Evolutionary conservation across 1,140 invertebrate genomes (phyloP).

Genomic region (Monomorium pharaonis): DNA sequence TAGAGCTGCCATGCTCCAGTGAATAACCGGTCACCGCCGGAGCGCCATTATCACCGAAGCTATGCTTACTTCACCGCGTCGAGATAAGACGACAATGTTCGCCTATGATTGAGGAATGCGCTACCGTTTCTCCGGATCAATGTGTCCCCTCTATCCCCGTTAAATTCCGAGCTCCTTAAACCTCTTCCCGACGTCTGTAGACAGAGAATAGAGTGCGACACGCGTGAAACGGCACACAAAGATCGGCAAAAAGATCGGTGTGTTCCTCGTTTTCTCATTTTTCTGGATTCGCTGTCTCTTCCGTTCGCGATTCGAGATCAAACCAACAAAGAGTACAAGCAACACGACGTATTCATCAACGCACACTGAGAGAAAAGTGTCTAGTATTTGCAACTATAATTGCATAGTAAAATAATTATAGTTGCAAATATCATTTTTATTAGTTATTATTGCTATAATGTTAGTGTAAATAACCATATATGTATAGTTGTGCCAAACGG

Average conservation of each 20-base stretch:
- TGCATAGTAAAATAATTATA: too few relatives aligned
- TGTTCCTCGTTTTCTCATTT: background rate
- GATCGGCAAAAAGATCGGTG: background rate
- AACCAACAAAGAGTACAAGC: background rate
- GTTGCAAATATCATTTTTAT: too few relatives aligned
- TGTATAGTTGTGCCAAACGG: too few relatives aligned
- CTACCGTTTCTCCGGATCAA: background rate
- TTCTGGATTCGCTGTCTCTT: background rate
- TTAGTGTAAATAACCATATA: too few relatives aligned
- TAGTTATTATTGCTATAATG: too few relatives aligned
- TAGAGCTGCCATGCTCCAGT: slow-evolving; percentile 36
- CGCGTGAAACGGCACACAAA: background rate
- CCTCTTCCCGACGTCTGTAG: background rate
- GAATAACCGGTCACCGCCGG: slow-evolving; percentile 51
- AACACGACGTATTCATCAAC: too few relatives aligned
- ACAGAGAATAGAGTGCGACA: background rate
- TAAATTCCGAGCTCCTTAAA: background rate
- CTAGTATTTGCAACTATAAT: too few relatives aligned
- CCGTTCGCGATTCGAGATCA: background rate
- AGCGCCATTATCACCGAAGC: slow-evolving; percentile 32
- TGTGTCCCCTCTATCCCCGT: background rate
- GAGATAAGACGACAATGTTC: slow-evolving; percentile 15
- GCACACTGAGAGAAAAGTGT: too few relatives aligned
- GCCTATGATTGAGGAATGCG: background rate
- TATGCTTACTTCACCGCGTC: background rate